Evolutionary conservation across 1,140 invertebrate genomes (phyloP).

Genomic region (Pteromalus puparum): DNA sequence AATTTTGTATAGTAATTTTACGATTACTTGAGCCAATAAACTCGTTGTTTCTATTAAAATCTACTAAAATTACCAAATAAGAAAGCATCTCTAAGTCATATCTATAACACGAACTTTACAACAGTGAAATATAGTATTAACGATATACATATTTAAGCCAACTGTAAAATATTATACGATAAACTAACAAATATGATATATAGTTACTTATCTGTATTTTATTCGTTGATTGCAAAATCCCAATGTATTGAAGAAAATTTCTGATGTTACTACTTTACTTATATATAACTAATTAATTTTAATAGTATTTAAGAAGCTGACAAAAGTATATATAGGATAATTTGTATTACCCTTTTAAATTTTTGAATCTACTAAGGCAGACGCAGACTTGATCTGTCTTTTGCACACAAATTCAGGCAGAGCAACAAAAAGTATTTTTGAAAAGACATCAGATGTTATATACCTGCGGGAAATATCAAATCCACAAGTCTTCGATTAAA

Average conservation of each 20-base stretch:
- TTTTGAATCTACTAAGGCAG: neutral
- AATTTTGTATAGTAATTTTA: slow-evolving; percentile 40
- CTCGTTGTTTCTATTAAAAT: neutral
- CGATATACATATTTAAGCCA: neutral
- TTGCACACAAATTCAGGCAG: neutral
- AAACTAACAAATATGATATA: neutral
- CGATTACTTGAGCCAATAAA: slow-evolving; percentile 22
- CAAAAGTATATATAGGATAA: neutral
- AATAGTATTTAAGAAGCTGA: neutral
- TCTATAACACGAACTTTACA: neutral
- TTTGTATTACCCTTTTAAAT: neutral
- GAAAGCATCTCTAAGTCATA: neutral
- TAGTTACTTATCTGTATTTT: neutral
- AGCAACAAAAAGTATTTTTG: neutral
- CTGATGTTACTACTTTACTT: slow-evolving; percentile 1
- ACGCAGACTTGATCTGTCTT: neutral
- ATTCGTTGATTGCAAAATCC: neutral
- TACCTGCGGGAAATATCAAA: neutral
- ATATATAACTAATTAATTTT: neutral
- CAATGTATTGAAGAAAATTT: neutral
- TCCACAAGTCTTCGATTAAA: neutral
- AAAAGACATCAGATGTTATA: neutral
- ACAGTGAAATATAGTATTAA: slow-evolving; percentile 1
- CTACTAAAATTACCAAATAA: neutral
- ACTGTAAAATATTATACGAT: neutral